Evolutionary conservation across 2,113 vertebrate species (phyloP).

Genomic region (Galeopterus variegatus): DNA sequence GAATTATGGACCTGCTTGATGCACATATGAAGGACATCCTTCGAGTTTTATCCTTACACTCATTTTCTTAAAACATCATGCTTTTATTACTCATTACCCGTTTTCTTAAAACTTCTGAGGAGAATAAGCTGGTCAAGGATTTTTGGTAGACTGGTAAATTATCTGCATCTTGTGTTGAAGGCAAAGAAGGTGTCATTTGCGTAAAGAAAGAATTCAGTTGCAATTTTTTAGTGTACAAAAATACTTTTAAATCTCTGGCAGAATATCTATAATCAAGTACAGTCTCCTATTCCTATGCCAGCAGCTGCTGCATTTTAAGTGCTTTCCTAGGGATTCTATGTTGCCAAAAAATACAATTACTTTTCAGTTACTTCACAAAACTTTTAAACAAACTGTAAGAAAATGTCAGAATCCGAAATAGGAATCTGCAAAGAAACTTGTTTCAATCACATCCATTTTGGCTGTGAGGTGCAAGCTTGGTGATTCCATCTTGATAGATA

Average conservation of each 20-base stretch:
- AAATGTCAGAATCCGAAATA: conserved; percentile 76
- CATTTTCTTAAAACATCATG: neutral
- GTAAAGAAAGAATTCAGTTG: conserved; percentile 64
- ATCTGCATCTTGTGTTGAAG: conserved; percentile 31
- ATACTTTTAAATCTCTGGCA: conserved; percentile 72
- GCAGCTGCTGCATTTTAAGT: conserved; percentile 71
- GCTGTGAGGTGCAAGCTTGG: conserved; percentile 35
- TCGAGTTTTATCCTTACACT: neutral
- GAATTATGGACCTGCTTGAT: neutral
- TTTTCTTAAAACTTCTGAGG: conserved; percentile 56
- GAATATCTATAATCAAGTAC: conserved; percentile 74
- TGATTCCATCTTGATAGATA: conserved; percentile 63
- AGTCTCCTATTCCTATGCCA: conserved; percentile 68
- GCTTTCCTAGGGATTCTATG: conserved; percentile 70
- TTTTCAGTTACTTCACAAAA: conserved; percentile 77
- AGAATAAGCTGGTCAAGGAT: conserved; percentile 3
- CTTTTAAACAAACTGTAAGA: conserved; percentile 74
- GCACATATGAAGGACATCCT: neutral
- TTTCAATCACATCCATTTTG: conserved; percentile 72
- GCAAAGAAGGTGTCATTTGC: conserved; percentile 60
- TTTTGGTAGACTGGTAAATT: conserved; percentile 57
- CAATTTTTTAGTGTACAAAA: conserved; percentile 67
- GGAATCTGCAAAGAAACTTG: conserved; percentile 70
- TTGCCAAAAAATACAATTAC: conserved; percentile 80
- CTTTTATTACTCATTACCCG: neutral